Base-by-base conservation (phyloP, 2,113 vertebrate genomes). In the Sinocyclocheilus anophthalmus region DNA sequence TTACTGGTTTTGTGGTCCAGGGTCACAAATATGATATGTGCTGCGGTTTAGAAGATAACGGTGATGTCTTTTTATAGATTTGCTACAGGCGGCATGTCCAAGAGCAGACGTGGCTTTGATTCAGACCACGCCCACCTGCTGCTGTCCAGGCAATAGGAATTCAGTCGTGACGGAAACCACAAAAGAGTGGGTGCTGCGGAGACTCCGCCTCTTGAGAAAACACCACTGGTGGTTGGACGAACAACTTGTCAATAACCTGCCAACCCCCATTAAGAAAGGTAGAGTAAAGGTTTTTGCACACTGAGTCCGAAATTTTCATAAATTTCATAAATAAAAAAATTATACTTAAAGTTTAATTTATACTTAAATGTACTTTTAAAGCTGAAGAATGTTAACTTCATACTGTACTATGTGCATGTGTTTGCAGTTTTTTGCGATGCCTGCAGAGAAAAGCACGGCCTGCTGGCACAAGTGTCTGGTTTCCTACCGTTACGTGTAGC, bases 261-360 rank as follows among this genome's bases (percentile, higher is more conserved):
- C 97, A 0, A 93, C 95, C 1, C 85, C 86, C 1, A 94, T 99
- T 76, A 92, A 90, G 30, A 93, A 91, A 95, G 97, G 98, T 98
- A 81, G 39, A 53, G 50, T 45, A 45, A 45, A 45, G 42, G 42
- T 45, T 45, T 45, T 45, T 45, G 42, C 42, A 45, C 42, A 45
- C 42, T 3, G 5, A 57, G 16, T 55, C 48, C 13, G 12, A 50
- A 50, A 13, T 12, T 12, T 50, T 45, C 42, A n/a, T n/a, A n/a
- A n/a, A n/a, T n/a, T n/a, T n/a, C n/a, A n/a, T n/a, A n/a, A n/a
- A n/a, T n/a, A n/a, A n/a, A n/a, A n/a, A n/a, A 9, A 45, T 26
- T 26, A 33, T 30, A 30, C 30, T 30, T 30, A 30, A 3, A 33
- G 2, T 0, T 10, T 37, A 5, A 4, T 37, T 37, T 37, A 37